These are phyloP conservation scores for Pelodytes ibericus DNA, from an alignment of 2,797 vertebrate species.

Conservation along the genomic window DNA sequence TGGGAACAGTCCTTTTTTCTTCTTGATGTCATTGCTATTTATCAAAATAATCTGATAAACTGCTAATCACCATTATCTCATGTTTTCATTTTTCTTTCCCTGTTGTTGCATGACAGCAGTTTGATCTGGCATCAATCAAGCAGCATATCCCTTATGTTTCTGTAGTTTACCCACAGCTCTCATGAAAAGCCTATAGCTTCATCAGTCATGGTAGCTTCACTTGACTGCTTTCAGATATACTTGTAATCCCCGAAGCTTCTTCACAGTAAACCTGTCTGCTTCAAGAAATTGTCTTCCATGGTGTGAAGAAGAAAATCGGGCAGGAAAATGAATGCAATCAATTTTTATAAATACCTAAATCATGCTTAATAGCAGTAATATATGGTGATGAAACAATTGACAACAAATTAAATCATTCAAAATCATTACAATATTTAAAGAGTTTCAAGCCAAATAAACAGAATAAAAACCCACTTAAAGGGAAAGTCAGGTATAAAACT, in stretches of 20 bases:
- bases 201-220: slow-evolving; percentile 14
- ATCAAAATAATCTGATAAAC: slow-evolving; percentile 1
- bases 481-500: no score
- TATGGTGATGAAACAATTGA: background rate
- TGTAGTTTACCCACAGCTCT: background rate
- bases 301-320: background rate
- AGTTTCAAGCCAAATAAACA: background rate
- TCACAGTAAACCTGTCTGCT: background rate
- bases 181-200: slow-evolving; percentile 1
- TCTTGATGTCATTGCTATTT: slow-evolving; percentile 1
- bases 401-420: background rate
- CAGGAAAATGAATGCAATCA: background rate
- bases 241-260: background rate
- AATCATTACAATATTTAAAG: background rate
- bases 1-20: background rate
- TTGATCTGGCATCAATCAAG: slow-evolving; percentile 15
- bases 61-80: slow-evolving; percentile 15
- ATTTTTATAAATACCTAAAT: background rate
- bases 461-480: no score
- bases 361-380: background rate
- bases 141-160: background rate
- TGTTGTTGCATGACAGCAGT: background rate
- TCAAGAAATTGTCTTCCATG: background rate
- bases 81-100: slow-evolving; percentile 1
- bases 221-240: background rate